Conservation (phyloP, 2,797 vertebrate genomes). For the Falco rusticolus region DNA sequence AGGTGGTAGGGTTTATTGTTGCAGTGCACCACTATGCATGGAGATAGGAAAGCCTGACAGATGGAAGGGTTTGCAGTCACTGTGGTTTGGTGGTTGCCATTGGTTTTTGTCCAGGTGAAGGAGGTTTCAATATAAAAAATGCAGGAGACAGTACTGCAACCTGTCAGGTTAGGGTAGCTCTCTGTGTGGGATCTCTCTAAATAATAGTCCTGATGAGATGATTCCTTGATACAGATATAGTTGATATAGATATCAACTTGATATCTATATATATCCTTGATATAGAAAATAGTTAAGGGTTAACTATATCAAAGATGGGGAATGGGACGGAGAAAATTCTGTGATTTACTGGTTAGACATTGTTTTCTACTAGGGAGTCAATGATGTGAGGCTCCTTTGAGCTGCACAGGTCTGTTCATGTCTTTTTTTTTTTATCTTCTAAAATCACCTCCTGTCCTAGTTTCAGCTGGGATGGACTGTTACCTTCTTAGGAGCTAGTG, state of each 20-base stretch:
- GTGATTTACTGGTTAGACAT: neutral
- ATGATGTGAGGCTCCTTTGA: neutral
- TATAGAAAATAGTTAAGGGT: neutral
- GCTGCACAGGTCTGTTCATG: neutral
- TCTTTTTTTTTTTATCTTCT: neutral
- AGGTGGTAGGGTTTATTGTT: neutral
- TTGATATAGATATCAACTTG: too few species aligned
- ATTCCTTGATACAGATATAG: neutral
- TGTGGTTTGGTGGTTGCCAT: neutral
- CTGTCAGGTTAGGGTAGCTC: neutral
- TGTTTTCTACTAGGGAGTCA: neutral
- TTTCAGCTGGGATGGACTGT: too few species aligned
- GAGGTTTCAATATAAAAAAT: neutral
- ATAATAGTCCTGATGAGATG: neutral
- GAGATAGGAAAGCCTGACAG: neutral
- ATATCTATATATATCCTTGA: neutral
- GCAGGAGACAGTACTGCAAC: neutral
- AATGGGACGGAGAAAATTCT: neutral
- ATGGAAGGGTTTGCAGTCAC: neutral
- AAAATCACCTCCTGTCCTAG: neutral
- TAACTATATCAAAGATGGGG: neutral
- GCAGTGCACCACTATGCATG: neutral
- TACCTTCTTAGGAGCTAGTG: too few species aligned
- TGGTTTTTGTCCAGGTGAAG: neutral
- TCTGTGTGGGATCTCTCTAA: neutral